These are phyloP conservation scores for Microcebus lehilahytsara DNA, from an alignment of 2,113 vertebrate genomes.

Conservation along the genomic window DNA sequence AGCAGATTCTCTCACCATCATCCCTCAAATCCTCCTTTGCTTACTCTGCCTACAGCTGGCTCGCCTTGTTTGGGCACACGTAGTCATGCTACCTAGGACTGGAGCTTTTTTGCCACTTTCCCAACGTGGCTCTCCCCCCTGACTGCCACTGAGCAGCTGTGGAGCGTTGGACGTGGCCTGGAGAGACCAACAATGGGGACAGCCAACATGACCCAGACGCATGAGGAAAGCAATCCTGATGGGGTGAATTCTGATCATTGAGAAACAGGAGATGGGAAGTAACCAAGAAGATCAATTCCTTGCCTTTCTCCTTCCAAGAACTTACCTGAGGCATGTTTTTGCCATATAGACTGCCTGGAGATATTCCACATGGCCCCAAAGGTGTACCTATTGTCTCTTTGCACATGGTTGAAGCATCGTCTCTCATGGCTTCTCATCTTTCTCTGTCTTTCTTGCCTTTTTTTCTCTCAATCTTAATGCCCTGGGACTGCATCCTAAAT, in stretches of 20 bases:
- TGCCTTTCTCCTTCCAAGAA: background rate
- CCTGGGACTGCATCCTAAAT: conserved; percentile 31
- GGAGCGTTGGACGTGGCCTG: background rate
- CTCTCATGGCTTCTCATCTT: background rate
- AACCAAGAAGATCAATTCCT: background rate
- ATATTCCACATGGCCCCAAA: background rate
- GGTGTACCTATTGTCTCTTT: background rate
- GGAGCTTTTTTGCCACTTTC: background rate
- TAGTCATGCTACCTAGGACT: background rate
- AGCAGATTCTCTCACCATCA: background rate
- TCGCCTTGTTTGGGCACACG: background rate
- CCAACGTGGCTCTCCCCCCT: background rate
- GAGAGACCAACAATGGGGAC: background rate
- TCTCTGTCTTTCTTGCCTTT: background rate
- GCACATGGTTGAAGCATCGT: background rate
- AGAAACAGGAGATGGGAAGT: background rate
- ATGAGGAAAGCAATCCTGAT: background rate
- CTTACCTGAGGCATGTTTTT: background rate
- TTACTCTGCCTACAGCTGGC: background rate
- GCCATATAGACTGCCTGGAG: background rate
- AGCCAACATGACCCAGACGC: background rate
- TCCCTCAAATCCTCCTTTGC: background rate
- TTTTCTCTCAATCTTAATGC: background rate
- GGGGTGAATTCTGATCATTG: background rate
- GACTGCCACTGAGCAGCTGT: background rate